phyloP scores from a whole-genome alignment of 1,140 invertebrate genomes.

The Bombus balteatus region DNA sequence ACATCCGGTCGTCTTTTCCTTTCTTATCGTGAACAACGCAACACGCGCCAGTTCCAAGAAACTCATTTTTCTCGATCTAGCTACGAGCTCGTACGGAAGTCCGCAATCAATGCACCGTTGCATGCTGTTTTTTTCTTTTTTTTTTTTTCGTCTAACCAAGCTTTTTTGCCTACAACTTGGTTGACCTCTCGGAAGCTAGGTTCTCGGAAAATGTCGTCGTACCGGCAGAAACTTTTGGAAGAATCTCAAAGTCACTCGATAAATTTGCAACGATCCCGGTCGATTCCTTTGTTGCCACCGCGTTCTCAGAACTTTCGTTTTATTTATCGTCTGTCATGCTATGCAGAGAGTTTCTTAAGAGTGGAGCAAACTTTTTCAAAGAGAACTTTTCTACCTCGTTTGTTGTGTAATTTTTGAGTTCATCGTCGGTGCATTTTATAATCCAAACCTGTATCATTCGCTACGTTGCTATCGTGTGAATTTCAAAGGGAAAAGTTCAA shows the following conservation, averaged over 20 bases:
- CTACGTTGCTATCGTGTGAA: neutral
- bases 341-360: neutral
- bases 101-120: slow-evolving; percentile 47
- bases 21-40: slow-evolving; percentile 34
- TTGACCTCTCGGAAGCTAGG: neutral
- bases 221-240: slow-evolving; percentile 38
- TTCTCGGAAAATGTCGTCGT: slow-evolving; percentile 36
- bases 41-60: neutral
- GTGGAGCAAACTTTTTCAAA: neutral
- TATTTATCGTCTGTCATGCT: slow-evolving; percentile 12
- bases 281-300: slow-evolving; percentile 2
- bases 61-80: slow-evolving; percentile 56
- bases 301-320: slow-evolving; percentile 3
- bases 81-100: slow-evolving; percentile 44
- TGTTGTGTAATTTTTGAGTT: neutral
- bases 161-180: slow-evolving; percentile 46
- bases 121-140: slow-evolving; percentile 23
- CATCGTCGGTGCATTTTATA: neutral
- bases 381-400: neutral
- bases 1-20: slow-evolving; percentile 34
- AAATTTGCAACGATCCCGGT: slow-evolving; percentile 27
- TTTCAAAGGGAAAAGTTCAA: neutral
- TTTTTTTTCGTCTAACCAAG: neutral
- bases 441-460: too few relatives aligned
- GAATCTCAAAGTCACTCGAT: slow-evolving; percentile 38